Evolutionary conservation across 2,113 vertebrate species (phyloP).

Genomic region (Seriola dumerili): DNA sequence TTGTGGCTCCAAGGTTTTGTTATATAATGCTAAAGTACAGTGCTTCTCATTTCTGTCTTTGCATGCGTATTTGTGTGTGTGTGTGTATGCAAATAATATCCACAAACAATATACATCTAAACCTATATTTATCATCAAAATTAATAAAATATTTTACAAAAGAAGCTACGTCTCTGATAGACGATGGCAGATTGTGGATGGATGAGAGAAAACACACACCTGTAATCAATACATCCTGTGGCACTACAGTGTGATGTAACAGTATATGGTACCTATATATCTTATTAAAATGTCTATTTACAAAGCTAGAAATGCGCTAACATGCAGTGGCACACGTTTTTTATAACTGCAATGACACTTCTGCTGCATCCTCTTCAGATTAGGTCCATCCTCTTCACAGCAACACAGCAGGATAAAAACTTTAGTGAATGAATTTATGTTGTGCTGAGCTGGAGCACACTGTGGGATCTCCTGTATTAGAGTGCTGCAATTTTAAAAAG

Average conservation of each 20-base stretch:
- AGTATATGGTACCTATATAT: no score
- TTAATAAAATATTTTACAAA: neutral
- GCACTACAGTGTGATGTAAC: no score
- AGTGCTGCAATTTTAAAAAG: conserved; percentile 34
- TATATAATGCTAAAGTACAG: conserved; percentile 31
- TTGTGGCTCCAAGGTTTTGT: conserved; percentile 41
- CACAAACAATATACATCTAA: neutral
- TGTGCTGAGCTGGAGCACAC: conserved; percentile 45
- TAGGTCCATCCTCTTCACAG: conserved; percentile 39
- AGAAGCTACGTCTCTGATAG: neutral
- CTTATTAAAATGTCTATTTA: neutral
- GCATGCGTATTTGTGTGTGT: neutral
- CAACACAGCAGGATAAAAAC: conserved; percentile 45
- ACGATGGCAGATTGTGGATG: neutral
- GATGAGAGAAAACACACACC: no score
- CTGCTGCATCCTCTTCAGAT: conserved; percentile 22
- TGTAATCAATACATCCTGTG: no score
- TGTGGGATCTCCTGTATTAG: conserved; percentile 50
- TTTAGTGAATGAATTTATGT: conserved; percentile 54
- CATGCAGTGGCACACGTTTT: neutral
- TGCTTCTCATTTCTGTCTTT: conserved; percentile 28
- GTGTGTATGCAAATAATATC: neutral
- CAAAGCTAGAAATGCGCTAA: neutral
- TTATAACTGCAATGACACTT: conserved; percentile 9
- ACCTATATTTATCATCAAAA: neutral